Base-by-base conservation (phyloP, 2,113 vertebrate genomes). In the Cettia cetti region DNA sequence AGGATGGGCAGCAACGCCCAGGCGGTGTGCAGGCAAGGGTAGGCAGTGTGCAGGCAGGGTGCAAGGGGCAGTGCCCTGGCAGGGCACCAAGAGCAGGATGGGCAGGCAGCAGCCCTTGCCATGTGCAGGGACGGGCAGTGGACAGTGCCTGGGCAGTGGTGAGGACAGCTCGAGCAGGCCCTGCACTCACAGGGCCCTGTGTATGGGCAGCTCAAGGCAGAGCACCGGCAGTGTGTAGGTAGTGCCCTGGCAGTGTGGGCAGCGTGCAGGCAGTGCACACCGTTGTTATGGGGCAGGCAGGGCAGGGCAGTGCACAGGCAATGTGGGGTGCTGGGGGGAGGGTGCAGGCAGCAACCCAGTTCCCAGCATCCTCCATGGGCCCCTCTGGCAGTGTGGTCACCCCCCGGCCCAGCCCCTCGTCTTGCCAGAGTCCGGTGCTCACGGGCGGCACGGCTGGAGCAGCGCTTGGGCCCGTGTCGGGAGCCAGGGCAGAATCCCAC, bases 391-490 rank as follows among this genome's bases (percentile, higher is more conserved):
- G 61, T 21, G 2, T 0, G 57, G 15, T 52, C 4, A 1, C 22
- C 45, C 26, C 26, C 42, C 0, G 2, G n/a, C 17, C 23, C 70
- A 22, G 47, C 6, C 23, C 13, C 45, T 28, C 1, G 1, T 33
- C 53, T 24, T 54, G 44, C 23, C 1, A 1, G 27, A 14, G 49
- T 24, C 31, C 0, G 1, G 65, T 10, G 40, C 61, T 40, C 40
- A 10, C 2, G 0, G 12, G 40, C 1, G 2, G 77, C 59, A 5
- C 0, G 1, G 24, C 1, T 1, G 45, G 49, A 53, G 59, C 74
- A 26, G 42, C 0, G 1, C 20, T 7, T 11, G 2, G 22, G 16
- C 50, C 69, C 7, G 1, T 30, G 69, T 30, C 10, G 18, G 70
- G 15, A 40, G 45, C 4, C 0, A 45, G 60, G 39, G n/a, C 37